phyloP scores from a whole-genome alignment of 1,140 invertebrate species.

The Zaprionus nigranus region DNA sequence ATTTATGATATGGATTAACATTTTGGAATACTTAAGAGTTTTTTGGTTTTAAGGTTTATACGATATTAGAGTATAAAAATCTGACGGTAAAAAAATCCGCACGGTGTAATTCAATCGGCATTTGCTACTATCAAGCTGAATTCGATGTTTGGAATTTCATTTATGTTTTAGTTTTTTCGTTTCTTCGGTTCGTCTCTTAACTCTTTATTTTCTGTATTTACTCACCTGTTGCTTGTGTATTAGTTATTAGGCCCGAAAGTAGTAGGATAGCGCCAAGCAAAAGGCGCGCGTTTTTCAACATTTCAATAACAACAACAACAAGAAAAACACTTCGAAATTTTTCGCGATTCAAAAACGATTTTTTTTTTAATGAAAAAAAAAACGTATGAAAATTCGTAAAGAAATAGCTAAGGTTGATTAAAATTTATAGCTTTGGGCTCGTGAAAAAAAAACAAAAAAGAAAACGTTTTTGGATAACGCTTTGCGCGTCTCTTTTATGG shows the following conservation, averaged over 20 bases:
- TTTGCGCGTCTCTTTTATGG: neutral
- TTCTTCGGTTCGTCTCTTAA: neutral
- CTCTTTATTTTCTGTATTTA: conserved; percentile 1
- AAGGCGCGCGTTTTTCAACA: conserved; percentile 58
- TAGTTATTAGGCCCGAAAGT: conserved; percentile 49
- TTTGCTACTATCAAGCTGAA: no score
- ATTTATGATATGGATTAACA: neutral
- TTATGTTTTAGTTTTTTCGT: neutral
- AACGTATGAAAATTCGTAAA: neutral
- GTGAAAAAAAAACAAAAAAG: neutral
- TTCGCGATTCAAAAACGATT: neutral
- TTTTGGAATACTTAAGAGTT: neutral
- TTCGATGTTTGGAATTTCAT: no score
- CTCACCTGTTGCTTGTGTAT: conserved; percentile 64
- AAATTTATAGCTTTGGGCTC: neutral
- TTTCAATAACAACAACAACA: conserved; percentile 34
- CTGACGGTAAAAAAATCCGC: neutral
- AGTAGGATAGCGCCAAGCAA: conserved; percentile 53
- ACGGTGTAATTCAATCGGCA: no score
- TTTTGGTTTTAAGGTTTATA: neutral
- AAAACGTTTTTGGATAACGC: neutral
- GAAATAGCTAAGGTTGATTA: neutral
- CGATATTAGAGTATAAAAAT: no score
- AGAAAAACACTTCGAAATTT: conserved; percentile 9
- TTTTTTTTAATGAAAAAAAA: neutral